A percentile compares a stretch with the other conserved stretches of the same genome.
These are phyloP conservation scores for Lypha dubia DNA, from an alignment of 2,888 invertebrate genomes.

Conservation along the genomic window DNA sequence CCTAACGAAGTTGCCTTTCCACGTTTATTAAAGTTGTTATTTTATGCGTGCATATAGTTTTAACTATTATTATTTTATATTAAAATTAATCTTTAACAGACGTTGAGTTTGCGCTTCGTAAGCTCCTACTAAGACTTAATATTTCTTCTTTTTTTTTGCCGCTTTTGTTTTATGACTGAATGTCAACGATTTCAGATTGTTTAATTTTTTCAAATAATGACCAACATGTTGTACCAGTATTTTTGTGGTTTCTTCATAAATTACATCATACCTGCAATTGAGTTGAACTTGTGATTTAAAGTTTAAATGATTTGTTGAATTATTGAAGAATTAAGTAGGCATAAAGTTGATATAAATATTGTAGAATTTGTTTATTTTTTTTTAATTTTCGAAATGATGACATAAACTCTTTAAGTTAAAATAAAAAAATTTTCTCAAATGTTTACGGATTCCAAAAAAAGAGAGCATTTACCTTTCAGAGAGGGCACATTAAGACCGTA, in stretches of 20 bases:
- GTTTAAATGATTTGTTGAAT: background rate
- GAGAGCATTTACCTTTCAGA: too few relatives aligned
- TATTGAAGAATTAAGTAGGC: background rate
- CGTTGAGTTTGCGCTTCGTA: background rate
- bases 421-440: too few relatives aligned
- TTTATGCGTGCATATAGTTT: background rate
- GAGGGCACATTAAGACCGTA: too few relatives aligned
- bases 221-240: background rate
- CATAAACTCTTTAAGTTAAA: too few relatives aligned
- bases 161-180: background rate
- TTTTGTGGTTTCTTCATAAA: background rate
- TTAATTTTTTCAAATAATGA: conserved; percentile 9
- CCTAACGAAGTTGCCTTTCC: too few relatives aligned
- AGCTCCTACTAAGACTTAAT: background rate
- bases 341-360: background rate
- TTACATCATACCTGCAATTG: background rate
- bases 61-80: background rate
- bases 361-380: background rate
- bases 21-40: background rate
- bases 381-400: background rate
- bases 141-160: background rate
- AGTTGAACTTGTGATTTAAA: background rate
- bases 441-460: too few relatives aligned
- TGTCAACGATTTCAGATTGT: background rate
- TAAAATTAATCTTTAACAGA: background rate